Conservation (phyloP, 2,797 vertebrate species). For the Amazonetta brasiliensis region DNA sequence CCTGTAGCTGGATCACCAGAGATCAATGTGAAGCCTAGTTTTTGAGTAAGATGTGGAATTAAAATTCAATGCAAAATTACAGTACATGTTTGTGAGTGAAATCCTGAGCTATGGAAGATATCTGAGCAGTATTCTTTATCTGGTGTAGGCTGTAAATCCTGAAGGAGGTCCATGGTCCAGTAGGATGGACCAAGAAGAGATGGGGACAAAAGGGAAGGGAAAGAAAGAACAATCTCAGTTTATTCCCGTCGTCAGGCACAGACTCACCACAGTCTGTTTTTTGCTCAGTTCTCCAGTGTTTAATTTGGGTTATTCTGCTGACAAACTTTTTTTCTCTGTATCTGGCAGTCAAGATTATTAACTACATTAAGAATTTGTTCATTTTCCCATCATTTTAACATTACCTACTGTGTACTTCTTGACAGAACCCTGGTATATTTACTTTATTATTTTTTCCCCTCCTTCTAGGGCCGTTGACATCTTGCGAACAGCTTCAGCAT, state of each 20-base stretch:
- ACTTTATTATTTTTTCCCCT: neutral
- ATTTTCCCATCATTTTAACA: neutral
- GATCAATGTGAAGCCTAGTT: neutral
- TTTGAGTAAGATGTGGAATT: neutral
- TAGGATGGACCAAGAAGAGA: neutral
- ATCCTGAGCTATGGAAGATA: neutral
- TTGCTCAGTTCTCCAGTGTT: accelerated
- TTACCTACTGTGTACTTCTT: neutral
- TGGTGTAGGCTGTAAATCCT: neutral
- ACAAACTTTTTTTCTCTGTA: neutral
- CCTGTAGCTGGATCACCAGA: neutral
- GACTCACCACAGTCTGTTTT: neutral
- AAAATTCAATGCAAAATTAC: neutral
- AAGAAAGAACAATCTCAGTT: neutral
- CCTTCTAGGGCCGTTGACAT: constrained; percentile 86
- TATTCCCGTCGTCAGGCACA: neutral
- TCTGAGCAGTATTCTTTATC: neutral
- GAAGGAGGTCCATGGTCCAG: neutral
- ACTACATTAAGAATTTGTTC: neutral
- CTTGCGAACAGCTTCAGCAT: constrained; percentile 85
- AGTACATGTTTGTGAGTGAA: neutral
- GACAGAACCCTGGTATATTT: neutral
- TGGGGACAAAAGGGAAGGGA: neutral
- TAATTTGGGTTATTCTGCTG: neutral
- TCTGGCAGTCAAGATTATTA: neutral